Base-by-base conservation (phyloP, 2,113 vertebrate species). In the Erythrolamprus reginae region DNA sequence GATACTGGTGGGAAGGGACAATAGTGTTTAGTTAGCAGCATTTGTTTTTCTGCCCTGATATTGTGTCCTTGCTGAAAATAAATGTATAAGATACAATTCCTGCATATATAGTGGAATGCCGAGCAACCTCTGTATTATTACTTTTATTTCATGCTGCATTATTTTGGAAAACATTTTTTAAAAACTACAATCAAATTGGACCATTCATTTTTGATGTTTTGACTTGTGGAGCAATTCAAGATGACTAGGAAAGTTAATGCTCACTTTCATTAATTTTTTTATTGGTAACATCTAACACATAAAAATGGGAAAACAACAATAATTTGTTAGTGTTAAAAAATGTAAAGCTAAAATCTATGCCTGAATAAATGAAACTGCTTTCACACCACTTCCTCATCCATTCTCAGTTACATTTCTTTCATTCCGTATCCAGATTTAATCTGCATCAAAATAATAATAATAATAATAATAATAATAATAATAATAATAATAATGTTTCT, bases 21-120 rank as follows among this genome's bases (percentile, higher is more conserved):
- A 90, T 91, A 92, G 94, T 95, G 96, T 96, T 95, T 91, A 95
- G 92, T 93, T 95, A 93, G 90, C 82, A 91, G 84, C 86, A 95
- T 94, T 92, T 92, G 89, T 95, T 86, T 82, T 85, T 55, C 90
- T 95, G 94, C 90, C 82, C 48, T 42, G 28, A 13, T 42, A 92
- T 93, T 88, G 47, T 92, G 92, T 77, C 94, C 93, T 95, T 91
- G 84, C 88, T 50, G 12, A 88, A 92, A 93, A 87, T 47, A 82
- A 10, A 28, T n/a, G 42, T 89, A 94, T 92, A 55, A 90, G 26
- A 90, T 19, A 86, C 3, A 55, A 23, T 38, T 9, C 70, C 28
- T n/a, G n/a, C n/a, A 77, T 77, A 77, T 38, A 38, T 38, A 38
- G 3, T 77, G 33, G 33, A 77, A 77, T 3, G 15, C 5, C 6